Evolutionary conservation across 2,888 invertebrate genomes (phyloP).

Genomic region (Teleogryllus oceanicus): DNA sequence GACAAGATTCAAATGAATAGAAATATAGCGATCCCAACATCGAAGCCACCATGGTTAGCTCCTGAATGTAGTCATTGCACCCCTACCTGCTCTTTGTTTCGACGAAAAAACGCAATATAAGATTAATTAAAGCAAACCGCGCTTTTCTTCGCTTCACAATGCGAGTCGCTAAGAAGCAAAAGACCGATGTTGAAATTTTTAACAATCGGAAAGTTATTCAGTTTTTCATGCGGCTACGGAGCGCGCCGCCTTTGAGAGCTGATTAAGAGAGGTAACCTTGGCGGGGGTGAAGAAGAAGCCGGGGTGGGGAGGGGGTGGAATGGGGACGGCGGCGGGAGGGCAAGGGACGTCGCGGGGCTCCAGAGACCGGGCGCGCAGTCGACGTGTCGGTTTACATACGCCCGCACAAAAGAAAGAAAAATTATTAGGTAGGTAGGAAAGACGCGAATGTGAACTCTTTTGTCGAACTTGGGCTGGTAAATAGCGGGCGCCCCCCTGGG

Average conservation of each 20-base stretch:
- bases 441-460: conserved; percentile 29
- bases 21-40: too few species aligned
- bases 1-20: too few species aligned
- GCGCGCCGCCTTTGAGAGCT: neutral
- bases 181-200: neutral
- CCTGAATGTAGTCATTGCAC: neutral
- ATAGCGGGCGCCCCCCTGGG: conserved; percentile 22
- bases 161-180: neutral
- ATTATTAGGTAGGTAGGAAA: conserved; percentile 12
- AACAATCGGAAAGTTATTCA: conserved; percentile 18
- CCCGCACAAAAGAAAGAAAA: neutral
- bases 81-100: neutral
- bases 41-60: too few species aligned
- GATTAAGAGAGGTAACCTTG: neutral
- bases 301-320: neutral
- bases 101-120: neutral
- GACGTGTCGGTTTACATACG: conserved; percentile 3
- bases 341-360: neutral
- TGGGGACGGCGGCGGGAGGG: neutral
- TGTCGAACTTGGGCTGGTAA: conserved; percentile 31
- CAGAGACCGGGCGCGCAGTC: neutral
- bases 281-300: neutral
- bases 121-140: conserved; percentile 3
- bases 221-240: neutral
- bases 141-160: neutral